A percentile compares a stretch with the other conserved stretches of the same genome.
phyloP scores from a whole-genome alignment of 2,113 vertebrate genomes.

The Heliornis fulica region DNA sequence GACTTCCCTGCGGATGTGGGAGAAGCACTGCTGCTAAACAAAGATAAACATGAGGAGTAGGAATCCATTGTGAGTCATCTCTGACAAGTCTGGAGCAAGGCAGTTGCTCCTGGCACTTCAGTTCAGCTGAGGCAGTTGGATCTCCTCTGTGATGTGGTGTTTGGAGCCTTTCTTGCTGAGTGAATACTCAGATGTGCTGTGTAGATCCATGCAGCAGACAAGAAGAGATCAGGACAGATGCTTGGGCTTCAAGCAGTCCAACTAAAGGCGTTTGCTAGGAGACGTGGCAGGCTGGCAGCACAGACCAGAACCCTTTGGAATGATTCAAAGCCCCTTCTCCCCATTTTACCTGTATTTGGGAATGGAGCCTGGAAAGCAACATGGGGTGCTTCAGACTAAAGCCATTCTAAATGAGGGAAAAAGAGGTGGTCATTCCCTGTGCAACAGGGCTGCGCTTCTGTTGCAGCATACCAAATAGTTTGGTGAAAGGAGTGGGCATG shows the following conservation, averaged over 20 bases:
- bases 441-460: not conserved
- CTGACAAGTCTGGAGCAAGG: not conserved
- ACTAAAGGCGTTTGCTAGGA: not conserved
- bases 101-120: not conserved
- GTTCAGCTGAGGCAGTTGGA: not conserved
- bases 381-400: not conserved
- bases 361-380: not conserved
- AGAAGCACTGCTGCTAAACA: not conserved
- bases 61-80: constrained; percentile 12
- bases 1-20: not conserved
- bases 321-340: not conserved
- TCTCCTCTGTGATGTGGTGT: not conserved
- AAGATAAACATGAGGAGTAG: not conserved
- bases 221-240: not conserved
- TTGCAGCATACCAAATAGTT: not conserved
- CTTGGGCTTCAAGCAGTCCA: not conserved
- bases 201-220: not conserved
- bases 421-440: not conserved
- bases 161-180: not conserved
- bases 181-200: accelerated
- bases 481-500: not conserved
- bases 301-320: not conserved
- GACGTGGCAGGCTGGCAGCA: not conserved
- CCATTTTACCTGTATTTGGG: not conserved
- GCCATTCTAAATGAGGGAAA: not conserved